A percentile compares a stretch with the other conserved stretches of the same genome.
phyloP scores from a whole-genome alignment of 1,140 invertebrate genomes.

The Xylocopa sonorina region DNA sequence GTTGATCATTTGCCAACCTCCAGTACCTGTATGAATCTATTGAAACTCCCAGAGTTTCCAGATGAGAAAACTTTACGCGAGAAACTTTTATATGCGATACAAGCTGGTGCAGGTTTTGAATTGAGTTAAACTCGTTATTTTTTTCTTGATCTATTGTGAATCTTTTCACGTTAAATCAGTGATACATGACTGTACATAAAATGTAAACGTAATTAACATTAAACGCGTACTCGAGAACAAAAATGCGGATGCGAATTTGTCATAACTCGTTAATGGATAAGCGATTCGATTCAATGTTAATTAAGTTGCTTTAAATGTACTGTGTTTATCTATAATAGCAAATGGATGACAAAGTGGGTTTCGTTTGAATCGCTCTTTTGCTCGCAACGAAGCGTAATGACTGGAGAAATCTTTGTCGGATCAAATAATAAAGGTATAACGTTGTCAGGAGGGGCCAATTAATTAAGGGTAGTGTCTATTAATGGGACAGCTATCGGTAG shows the following conservation, averaged over 20 bases:
- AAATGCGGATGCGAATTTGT: neutral
- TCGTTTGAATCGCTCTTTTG: neutral
- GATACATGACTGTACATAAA: constrained; percentile 39
- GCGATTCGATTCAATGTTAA: constrained; percentile 20
- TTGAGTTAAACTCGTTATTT: constrained; percentile 86
- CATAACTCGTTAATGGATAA: constrained; percentile 27
- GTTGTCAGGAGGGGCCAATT: constrained; percentile 64
- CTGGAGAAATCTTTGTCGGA: constrained; percentile 2
- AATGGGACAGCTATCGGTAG: constrained; percentile 16
- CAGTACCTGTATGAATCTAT: constrained; percentile 98
- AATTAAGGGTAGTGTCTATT: constrained; percentile 30
- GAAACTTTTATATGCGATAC: constrained; percentile 96
- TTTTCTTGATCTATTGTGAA: neutral
- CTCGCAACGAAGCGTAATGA: neutral
- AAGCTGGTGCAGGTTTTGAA: constrained; percentile 97
- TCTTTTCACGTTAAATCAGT: constrained; percentile 5
- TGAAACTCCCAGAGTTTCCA: constrained; percentile 96
- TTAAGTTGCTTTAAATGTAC: constrained; percentile 22
- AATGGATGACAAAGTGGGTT: neutral
- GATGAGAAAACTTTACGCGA: constrained; percentile 89
- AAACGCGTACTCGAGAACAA: neutral
- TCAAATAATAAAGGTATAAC: constrained; percentile 30
- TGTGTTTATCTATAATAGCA: constrained; percentile 21
- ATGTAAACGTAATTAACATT: constrained; percentile 12
- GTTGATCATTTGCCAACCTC: constrained; percentile 95